Evolutionary conservation across 1,140 invertebrate species (phyloP), one percentile per base, ranked within the genome.

Genomic region (Teleopsis dalmanni): DNA sequence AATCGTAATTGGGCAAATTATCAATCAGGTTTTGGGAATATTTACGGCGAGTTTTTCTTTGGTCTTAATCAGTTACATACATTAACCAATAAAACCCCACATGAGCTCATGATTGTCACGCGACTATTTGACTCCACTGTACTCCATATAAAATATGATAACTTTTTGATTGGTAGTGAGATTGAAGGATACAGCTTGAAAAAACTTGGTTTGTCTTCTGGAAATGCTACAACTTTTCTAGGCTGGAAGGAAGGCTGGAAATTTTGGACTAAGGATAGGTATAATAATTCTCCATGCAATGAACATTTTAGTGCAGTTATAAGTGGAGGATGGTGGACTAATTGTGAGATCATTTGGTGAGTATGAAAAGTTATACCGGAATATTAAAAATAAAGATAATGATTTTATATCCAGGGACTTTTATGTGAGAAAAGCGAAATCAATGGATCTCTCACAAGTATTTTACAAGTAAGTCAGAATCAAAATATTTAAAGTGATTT

Each of bases 111-210:
- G 31, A 75, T 88, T 21, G 76, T 82, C 33, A 61, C 87, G 59
- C 75, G 81, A 55, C 79, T 85, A 31, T 76, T 79, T 34, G 59
- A 76, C 6, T 67, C 72, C 0, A 60, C 69, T 16, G 73, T 71
- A 11, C 76, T 73, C 16, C 73, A 72, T 44, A 84, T 82, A 0
- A 67, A 64, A 19, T 88, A 85, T 60, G 74, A 76, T n/a, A 72
- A 77, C 16, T 87, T 88, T 56, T 75, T 76, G 3, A 70, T 88
- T 18, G 78, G 76, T 8, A 71, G 73, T 14, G 82, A 85, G 57
- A 58, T 70, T 10, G 78, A 84, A 55, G 76, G 76, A 2, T 88
- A 82, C 57, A 70, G 76, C 10, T 73, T 87, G 18, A 77, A 75
- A 53, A 70, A 78, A 1, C 60, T 88, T 3, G 78, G 78, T 8